Percentiles rank a stretch among this genome's conserved stretches.
Conservation (phyloP, 2,797 vertebrate species). For the Ceyx erithaca region DNA sequence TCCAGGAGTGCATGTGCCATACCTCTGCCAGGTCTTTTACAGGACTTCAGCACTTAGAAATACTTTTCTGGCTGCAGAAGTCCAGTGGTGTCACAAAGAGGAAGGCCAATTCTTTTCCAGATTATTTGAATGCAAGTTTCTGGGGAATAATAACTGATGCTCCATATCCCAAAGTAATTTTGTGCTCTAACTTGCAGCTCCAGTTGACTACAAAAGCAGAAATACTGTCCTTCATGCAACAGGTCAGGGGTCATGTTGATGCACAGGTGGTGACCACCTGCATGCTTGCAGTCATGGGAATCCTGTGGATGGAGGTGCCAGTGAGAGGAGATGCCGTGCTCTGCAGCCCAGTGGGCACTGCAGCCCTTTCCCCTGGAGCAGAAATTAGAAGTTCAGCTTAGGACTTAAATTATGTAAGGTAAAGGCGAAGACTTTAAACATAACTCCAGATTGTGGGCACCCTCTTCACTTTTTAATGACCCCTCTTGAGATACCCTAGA, state of each 20-base stretch:
- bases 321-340: neutral
- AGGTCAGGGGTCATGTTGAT: neutral
- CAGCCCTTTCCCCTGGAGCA: neutral
- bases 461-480: neutral
- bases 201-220: neutral
- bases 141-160: neutral
- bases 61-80: neutral
- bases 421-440: neutral
- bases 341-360: no score
- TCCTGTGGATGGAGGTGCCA: neutral
- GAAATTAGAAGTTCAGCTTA: neutral
- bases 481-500: neutral
- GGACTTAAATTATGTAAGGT: neutral
- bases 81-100: neutral
- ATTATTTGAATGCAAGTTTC: neutral
- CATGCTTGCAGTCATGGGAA: accelerated
- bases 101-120: neutral
- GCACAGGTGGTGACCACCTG: neutral
- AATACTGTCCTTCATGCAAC: neutral
- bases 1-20: neutral
- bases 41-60: neutral
- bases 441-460: neutral
- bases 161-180: neutral
- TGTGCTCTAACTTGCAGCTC: neutral
- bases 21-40: neutral